phyloP scores from a whole-genome alignment of 2,113 vertebrate species.

The Hiodon alosoides region DNA sequence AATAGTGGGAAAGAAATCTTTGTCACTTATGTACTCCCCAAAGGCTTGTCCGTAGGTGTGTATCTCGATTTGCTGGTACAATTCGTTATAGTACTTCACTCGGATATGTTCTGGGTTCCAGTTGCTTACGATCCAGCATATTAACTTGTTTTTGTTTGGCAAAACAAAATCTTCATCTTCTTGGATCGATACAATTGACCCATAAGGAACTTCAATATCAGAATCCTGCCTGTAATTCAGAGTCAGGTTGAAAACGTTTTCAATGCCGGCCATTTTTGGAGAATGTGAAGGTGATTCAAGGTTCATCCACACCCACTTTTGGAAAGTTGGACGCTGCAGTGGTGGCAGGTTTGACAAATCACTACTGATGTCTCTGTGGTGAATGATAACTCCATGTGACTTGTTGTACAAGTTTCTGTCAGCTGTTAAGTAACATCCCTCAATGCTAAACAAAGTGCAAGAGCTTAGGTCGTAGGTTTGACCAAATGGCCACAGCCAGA shows the following conservation, averaged over 20 bases:
- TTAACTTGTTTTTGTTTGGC: slow-evolving; percentile 70
- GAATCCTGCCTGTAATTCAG: slow-evolving; percentile 74
- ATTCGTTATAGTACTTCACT: slow-evolving; percentile 76
- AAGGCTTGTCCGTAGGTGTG: slow-evolving; percentile 71
- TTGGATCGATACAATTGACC: slow-evolving; percentile 68
- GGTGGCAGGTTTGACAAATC: slow-evolving; percentile 75
- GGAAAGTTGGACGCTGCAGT: slow-evolving; percentile 68
- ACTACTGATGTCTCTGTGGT: slow-evolving; percentile 75
- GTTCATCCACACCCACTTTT: slow-evolving; percentile 87
- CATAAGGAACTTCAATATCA: slow-evolving; percentile 78
- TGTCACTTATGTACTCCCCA: slow-evolving; percentile 65
- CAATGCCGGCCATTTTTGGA: slow-evolving; percentile 67
- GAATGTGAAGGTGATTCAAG: slow-evolving; percentile 77
- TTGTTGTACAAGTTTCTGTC: slow-evolving; percentile 68
- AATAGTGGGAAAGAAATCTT: slow-evolving; percentile 72
- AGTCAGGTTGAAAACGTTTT: slow-evolving; percentile 75
- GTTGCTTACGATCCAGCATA: slow-evolving; percentile 81
- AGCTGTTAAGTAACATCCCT: slow-evolving; percentile 71
- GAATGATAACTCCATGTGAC: slow-evolving; percentile 74
- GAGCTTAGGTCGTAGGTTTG: slow-evolving; percentile 71
- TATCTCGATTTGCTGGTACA: slow-evolving; percentile 74
- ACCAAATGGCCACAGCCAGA: slow-evolving; percentile 80
- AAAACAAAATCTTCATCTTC: slow-evolving; percentile 65
- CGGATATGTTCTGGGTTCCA: slow-evolving; percentile 73
- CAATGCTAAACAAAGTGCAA: slow-evolving; percentile 73